Percentiles rank a stretch among this genome's conserved stretches.
Evolutionary conservation across 2,113 vertebrate genomes (phyloP).

Genomic region (Pholis gunnellus): DNA sequence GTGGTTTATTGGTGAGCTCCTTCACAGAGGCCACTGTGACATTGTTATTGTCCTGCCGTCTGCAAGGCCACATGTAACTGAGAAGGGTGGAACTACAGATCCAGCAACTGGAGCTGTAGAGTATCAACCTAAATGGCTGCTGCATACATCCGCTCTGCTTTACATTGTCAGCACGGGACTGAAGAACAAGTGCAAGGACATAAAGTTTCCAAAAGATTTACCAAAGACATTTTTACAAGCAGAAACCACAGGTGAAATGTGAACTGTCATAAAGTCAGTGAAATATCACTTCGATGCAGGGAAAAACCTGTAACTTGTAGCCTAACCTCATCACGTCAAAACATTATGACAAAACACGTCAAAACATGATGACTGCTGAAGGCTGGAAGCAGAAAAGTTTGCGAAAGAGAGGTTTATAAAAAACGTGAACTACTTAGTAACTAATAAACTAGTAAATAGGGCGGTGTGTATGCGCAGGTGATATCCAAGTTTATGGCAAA

Average conservation of each 20-base stretch:
- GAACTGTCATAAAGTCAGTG: background rate
- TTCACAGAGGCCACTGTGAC: constrained; percentile 36
- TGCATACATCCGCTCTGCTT: constrained; percentile 41
- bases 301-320: background rate
- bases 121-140: constrained; percentile 61
- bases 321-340: background rate
- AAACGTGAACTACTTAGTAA: background rate
- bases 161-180: constrained; percentile 4
- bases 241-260: background rate
- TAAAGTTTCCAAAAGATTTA: background rate
- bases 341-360: background rate
- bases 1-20: constrained; percentile 22
- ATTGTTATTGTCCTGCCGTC: constrained; percentile 56
- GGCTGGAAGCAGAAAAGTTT: background rate
- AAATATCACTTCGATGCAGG: background rate
- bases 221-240: background rate
- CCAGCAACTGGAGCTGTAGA: constrained; percentile 63
- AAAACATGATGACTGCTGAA: background rate
- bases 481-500: background rate
- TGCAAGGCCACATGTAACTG: constrained; percentile 68
- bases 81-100: constrained; percentile 70
- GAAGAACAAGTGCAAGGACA: constrained; percentile 59
- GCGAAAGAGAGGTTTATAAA: background rate
- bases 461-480: constrained; percentile 29
- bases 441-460: background rate